These are phyloP conservation scores for Heliconius hortense DNA, from an alignment of 2,888 invertebrate species.

Conservation along the genomic window DNA sequence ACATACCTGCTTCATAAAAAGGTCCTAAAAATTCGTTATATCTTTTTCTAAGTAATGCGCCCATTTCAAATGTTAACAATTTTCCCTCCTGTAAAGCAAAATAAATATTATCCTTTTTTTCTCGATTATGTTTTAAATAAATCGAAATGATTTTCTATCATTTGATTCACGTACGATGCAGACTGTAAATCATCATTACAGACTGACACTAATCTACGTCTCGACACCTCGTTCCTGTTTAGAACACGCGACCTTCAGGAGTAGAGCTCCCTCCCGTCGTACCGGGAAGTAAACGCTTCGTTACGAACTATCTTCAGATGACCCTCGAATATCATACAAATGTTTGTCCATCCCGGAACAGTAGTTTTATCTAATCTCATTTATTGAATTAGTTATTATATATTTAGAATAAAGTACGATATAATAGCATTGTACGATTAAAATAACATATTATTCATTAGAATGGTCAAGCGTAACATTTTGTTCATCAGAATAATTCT, in stretches of 20 bases:
- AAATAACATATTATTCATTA: constrained; percentile 27
- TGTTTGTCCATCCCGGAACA: constrained; percentile 13
- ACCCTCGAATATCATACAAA: constrained; percentile 46
- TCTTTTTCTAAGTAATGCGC: constrained; percentile 77
- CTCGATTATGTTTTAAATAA: not conserved
- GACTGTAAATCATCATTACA: constrained; percentile 77
- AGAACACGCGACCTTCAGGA: constrained; percentile 65
- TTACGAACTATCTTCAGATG: constrained; percentile 60
- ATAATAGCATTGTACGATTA: not conserved
- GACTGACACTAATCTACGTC: constrained; percentile 63
- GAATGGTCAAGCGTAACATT: constrained; percentile 46
- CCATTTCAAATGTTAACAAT: constrained; percentile 79
- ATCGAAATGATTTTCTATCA: constrained; percentile 34
- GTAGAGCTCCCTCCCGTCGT: constrained; percentile 58
- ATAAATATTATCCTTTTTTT: constrained; percentile 8
- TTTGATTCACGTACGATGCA: constrained; percentile 49
- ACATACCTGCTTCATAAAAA: constrained; percentile 67
- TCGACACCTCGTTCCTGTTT: constrained; percentile 69
- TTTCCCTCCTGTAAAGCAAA: constrained; percentile 78
- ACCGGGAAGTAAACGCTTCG: constrained; percentile 68
- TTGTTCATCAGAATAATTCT: constrained; percentile 57
- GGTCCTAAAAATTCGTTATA: constrained; percentile 78
- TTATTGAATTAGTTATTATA: not conserved
- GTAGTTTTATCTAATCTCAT: constrained; percentile 1
- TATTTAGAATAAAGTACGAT: not conserved